Conservation (phyloP, 2,113 vertebrate species). For the Formicarius rufipectus region DNA sequence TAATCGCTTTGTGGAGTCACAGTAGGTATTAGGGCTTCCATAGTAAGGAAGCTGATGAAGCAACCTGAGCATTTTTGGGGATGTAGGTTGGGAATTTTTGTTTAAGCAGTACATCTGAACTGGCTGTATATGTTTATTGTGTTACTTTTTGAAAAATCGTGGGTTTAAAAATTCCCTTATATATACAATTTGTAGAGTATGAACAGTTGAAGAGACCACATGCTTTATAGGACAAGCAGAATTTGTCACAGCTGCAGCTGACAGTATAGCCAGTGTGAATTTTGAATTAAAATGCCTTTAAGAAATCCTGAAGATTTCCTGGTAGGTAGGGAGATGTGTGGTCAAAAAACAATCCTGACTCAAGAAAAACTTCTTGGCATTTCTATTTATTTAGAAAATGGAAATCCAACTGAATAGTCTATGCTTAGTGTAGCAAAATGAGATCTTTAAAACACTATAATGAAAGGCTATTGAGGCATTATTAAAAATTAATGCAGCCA, state of each 20-base stretch:
- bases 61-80: background rate
- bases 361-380: background rate
- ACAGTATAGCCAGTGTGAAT: background rate
- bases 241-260: background rate
- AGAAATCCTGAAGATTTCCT: background rate
- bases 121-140: background rate
- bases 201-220: background rate
- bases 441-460: conserved; percentile 33
- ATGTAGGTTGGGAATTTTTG: background rate
- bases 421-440: conserved; percentile 7
- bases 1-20: background rate
- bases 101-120: background rate
- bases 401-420: background rate
- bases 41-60: background rate
- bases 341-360: background rate
- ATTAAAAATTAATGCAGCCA: conserved; percentile 58
- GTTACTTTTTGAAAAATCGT: background rate
- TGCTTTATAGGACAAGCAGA: background rate
- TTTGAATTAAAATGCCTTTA: background rate
- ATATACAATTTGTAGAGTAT: background rate
- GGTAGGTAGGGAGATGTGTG: background rate
- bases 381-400: conserved; percentile 57
- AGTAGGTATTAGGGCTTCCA: background rate
- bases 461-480: conserved; percentile 11
- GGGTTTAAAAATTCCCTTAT: background rate